phyloP scores from a whole-genome alignment of 2,888 invertebrate genomes.

The Gastrophysa polygoni region DNA sequence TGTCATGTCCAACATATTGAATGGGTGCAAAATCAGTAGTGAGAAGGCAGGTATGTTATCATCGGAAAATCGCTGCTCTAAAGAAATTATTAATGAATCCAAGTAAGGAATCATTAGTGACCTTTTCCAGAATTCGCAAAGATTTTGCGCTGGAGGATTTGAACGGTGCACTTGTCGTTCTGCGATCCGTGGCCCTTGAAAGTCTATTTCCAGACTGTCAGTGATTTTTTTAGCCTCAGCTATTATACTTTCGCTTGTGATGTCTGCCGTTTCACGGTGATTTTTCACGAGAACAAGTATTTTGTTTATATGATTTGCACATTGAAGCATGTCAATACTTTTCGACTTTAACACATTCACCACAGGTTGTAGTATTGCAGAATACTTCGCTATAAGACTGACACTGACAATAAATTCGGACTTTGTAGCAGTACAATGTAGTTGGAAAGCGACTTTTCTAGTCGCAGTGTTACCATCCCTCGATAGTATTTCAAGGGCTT shows the following conservation, averaged over 20 bases:
- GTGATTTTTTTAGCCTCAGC: neutral
- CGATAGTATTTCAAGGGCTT: constrained; percentile 25
- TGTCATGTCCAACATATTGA: no score
- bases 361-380: constrained; percentile 15
- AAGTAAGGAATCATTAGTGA: constrained; percentile 16
- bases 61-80: constrained; percentile 10
- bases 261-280: constrained; percentile 13
- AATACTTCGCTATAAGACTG: constrained; percentile 23
- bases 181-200: no score
- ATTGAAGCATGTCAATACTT: constrained; percentile 19
- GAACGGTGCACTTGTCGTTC: constrained; percentile 13
- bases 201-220: neutral
- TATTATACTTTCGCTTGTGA: constrained; percentile 14
- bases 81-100: constrained; percentile 4
- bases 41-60: no score
- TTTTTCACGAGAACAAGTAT: constrained; percentile 13
- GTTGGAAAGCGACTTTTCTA: constrained; percentile 28
- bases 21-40: no score
- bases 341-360: constrained; percentile 14
- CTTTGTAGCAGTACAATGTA: constrained; percentile 25
- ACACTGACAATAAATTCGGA: constrained; percentile 17
- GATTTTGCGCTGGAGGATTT: constrained; percentile 17
- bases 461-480: constrained; percentile 26
- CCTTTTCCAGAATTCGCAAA: constrained; percentile 19
- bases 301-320: constrained; percentile 10